Conservation (phyloP, 2,113 vertebrate species). For the Pachyramphus minor region DNA sequence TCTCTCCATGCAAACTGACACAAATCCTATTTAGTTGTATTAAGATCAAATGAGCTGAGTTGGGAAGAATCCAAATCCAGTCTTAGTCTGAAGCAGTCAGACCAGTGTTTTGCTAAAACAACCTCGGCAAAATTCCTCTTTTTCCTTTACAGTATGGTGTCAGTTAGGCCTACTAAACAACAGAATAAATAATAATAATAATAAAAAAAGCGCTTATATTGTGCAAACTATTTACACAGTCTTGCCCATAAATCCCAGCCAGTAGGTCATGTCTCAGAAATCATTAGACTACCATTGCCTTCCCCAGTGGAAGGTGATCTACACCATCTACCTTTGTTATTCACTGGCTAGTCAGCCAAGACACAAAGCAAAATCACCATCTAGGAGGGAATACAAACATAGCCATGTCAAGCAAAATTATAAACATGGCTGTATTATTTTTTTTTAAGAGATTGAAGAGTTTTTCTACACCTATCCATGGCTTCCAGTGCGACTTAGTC, state of each 20-base stretch:
- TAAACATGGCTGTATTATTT: not conserved
- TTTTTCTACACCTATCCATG: not conserved
- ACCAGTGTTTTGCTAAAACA: not conserved
- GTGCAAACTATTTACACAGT: not conserved
- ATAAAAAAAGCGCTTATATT: not conserved
- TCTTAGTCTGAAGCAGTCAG: not conserved
- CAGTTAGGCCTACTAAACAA: not conserved
- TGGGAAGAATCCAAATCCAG: conserved; percentile 32
- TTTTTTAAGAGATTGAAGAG: not conserved
- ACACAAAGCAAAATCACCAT: not conserved
- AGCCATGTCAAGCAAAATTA: not conserved
- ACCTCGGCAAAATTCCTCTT: not conserved
- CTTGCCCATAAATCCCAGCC: not conserved
- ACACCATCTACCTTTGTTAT: not conserved
- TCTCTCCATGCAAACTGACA: not conserved
- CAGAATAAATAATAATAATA: not conserved
- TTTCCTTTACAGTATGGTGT: not conserved
- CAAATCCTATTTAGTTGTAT: conserved; percentile 32
- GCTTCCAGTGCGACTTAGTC: not conserved
- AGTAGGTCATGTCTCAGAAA: not conserved
- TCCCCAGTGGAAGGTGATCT: not conserved
- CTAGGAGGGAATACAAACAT: not conserved
- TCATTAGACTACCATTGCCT: not conserved
- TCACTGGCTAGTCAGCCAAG: not conserved
- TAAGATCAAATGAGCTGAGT: conserved; percentile 19